Evolutionary conservation across 2,888 invertebrate genomes (phyloP).

Genomic region (Cephus pulcher): DNA sequence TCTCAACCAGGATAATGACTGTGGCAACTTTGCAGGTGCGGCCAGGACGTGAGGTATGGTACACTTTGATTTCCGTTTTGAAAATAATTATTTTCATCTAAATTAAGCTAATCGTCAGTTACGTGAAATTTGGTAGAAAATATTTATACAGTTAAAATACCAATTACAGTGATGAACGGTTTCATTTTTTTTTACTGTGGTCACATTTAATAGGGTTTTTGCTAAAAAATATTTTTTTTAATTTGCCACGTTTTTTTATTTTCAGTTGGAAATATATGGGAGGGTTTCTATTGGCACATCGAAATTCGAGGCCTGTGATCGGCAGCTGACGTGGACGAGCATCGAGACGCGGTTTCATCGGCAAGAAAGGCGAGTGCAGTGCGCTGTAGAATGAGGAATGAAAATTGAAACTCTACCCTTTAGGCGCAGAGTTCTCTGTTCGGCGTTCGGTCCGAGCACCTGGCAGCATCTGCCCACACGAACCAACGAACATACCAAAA

Average conservation of each 20-base stretch:
- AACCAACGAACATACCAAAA: constrained; percentile 12
- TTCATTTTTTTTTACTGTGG: background rate
- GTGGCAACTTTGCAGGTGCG: constrained; percentile 22
- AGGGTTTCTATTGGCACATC: background rate
- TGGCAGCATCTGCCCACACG: constrained; percentile 49
- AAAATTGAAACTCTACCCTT: constrained; percentile 51
- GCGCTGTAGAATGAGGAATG: constrained; percentile 30
- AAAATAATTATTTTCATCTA: background rate
- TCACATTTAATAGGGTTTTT: too few species aligned
- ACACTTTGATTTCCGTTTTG: constrained; percentile 16
- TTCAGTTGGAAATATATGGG: background rate
- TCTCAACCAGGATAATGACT: constrained; percentile 25
- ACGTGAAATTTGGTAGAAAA: background rate
- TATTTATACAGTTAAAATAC: background rate
- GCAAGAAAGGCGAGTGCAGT: background rate
- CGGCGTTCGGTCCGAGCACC: constrained; percentile 36
- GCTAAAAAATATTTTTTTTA: background rate
- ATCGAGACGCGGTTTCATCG: background rate
- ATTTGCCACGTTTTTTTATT: background rate
- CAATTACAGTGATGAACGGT: background rate
- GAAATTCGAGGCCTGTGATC: constrained; percentile 6
- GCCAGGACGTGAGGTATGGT: background rate
- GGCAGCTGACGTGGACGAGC: constrained; percentile 27
- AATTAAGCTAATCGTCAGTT: background rate
- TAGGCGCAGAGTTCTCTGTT: constrained; percentile 20